A percentile compares a stretch with the other conserved stretches of the same genome.
phyloP scores from a whole-genome alignment of 2,113 vertebrate genomes.

The Bubalus kerabau region DNA sequence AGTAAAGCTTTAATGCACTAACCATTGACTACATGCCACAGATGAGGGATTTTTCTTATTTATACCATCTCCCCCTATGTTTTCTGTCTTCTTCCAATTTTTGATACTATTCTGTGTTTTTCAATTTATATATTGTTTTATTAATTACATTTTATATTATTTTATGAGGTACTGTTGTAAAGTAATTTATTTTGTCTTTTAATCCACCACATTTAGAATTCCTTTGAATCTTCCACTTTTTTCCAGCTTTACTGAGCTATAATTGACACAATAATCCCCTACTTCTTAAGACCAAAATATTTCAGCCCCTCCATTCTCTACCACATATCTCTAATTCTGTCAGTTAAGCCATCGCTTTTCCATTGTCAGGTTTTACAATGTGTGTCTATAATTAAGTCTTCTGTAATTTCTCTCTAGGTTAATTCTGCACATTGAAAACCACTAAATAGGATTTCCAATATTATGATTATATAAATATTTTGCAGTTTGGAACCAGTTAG shows the following conservation, averaged over 20 bases:
- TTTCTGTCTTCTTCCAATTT: background rate
- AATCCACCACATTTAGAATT: background rate
- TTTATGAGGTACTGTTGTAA: background rate
- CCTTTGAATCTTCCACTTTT: background rate
- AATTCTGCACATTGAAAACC: background rate
- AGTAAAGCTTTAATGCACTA: background rate
- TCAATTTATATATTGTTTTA: background rate
- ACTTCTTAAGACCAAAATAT: background rate
- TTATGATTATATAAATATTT: slow-evolving; percentile 25
- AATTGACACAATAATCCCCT: background rate
- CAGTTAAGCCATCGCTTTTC: background rate
- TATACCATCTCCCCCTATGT: background rate
- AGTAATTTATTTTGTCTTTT: background rate
- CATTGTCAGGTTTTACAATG: background rate
- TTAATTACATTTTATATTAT: background rate
- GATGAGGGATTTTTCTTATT: background rate
- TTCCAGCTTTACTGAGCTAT: background rate
- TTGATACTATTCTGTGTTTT: background rate
- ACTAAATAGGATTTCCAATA: background rate
- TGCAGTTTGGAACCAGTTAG: background rate
- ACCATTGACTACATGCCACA: background rate
- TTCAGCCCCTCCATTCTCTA: background rate
- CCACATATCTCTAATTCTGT: background rate
- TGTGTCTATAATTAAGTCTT: background rate
- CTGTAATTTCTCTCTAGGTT: background rate